Conservation (phyloP, 2,797 vertebrate species). For the Cuculus canorus region DNA sequence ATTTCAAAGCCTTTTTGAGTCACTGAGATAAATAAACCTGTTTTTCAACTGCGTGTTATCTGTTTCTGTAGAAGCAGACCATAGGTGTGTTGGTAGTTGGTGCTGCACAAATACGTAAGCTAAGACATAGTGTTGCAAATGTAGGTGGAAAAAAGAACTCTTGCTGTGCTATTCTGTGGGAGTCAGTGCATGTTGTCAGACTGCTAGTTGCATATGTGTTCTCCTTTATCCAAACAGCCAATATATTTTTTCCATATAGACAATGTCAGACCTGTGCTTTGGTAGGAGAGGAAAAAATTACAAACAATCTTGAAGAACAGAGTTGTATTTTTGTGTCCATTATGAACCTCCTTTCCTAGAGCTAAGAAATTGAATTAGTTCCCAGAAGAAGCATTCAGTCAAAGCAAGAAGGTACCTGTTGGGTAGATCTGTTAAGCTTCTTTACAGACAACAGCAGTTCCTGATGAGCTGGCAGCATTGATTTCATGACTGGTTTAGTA, state of each 20-base stretch:
- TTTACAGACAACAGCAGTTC: background rate
- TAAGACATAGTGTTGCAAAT: background rate
- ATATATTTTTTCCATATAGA: background rate
- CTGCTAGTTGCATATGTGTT: background rate
- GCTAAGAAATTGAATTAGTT: background rate
- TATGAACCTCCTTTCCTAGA: background rate
- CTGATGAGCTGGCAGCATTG: background rate
- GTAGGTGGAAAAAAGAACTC: background rate
- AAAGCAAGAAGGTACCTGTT: background rate
- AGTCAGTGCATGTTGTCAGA: rapidly evolving
- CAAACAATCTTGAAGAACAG: background rate
- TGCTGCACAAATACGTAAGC: background rate
- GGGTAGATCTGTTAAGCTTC: background rate
- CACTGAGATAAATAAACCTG: background rate
- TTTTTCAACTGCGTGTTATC: background rate
- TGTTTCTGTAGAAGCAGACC: background rate
- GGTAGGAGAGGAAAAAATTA: background rate
- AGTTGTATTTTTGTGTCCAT: background rate
- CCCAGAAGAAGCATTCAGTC: background rate
- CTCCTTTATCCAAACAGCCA: background rate
- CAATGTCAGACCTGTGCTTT: background rate
- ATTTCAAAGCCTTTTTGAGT: background rate
- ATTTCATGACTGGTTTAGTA: background rate
- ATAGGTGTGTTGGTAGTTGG: background rate
- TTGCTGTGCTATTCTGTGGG: background rate